Conservation (phyloP, 1,140 invertebrate genomes). For the Phthorimaea operculella region DNA sequence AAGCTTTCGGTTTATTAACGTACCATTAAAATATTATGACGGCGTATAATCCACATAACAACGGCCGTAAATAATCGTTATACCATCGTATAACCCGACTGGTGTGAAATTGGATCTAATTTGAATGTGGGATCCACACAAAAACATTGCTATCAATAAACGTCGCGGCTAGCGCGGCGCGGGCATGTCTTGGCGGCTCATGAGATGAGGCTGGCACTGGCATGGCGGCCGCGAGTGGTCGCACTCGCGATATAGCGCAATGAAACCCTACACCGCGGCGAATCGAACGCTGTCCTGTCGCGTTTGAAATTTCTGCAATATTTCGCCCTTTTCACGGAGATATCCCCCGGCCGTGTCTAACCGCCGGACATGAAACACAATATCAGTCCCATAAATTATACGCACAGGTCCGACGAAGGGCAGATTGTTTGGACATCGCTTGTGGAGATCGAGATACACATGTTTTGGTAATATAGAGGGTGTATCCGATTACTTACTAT, state of each 20-base stretch:
- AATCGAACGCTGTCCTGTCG: conserved; percentile 63
- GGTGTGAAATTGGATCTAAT: conserved; percentile 28
- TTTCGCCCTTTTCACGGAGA: conserved; percentile 63
- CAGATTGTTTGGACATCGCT: conserved; percentile 28
- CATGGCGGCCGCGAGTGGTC: conserved; percentile 21
- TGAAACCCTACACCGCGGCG: conserved; percentile 64
- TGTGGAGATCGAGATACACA: background rate
- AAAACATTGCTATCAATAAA: conserved; percentile 52
- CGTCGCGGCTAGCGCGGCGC: conserved; percentile 31
- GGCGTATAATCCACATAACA: conserved; percentile 17
- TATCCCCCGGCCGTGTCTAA: conserved; percentile 54
- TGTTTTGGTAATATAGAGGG: too few species aligned
- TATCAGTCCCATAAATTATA: conserved; percentile 64
- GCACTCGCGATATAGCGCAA: conserved; percentile 57
- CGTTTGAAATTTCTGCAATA: conserved; percentile 64
- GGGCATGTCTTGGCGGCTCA: conserved; percentile 34
- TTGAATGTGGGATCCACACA: conserved; percentile 33
- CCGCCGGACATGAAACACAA: conserved; percentile 64
- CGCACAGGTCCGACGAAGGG: conserved; percentile 33
- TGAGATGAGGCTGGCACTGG: conserved; percentile 47
- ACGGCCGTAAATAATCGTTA: conserved; percentile 17
- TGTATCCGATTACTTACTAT: too few species aligned
- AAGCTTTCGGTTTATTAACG: conserved; percentile 14
- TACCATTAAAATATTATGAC: conserved; percentile 22
- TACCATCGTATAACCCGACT: conserved; percentile 13